Conservation (phyloP, 92 coral and sea anemone genomes). For the Phenganax marumi region DNA sequence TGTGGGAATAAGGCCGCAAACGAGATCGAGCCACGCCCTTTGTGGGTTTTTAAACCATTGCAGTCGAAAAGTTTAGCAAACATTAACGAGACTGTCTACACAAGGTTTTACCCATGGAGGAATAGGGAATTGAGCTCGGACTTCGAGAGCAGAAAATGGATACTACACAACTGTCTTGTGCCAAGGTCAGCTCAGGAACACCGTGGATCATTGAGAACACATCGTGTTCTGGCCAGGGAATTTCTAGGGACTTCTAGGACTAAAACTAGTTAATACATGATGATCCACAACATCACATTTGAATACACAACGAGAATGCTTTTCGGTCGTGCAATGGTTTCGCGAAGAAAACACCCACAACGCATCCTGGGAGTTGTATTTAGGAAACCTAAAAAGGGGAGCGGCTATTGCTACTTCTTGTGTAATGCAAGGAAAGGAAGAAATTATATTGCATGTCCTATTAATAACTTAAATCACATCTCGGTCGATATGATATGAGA, state of each 20-base stretch:
- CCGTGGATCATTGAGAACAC: conserved; percentile 13
- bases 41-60: conserved; percentile 75
- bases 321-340: too few relatives aligned
- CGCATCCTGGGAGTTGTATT: too few relatives aligned
- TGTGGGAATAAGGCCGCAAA: conserved; percentile 83
- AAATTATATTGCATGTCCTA: too few relatives aligned
- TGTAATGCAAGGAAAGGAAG: too few relatives aligned
- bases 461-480: too few relatives aligned
- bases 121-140: background rate
- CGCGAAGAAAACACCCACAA: too few relatives aligned
- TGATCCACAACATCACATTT: background rate
- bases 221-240: background rate
- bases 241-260: too few relatives aligned
- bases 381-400: too few relatives aligned
- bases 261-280: conserved; percentile 10
- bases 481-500: too few relatives aligned
- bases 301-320: too few relatives aligned
- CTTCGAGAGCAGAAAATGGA: background rate
- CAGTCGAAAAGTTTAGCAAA: conserved; percentile 40
- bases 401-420: too few relatives aligned
- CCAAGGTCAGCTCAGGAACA: conserved; percentile 17
- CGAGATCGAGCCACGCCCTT: conserved; percentile 77
- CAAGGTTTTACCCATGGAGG: conserved; percentile 32
- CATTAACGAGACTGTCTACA: conserved; percentile 31
- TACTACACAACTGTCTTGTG: background rate